Evolutionary conservation across 2,113 vertebrate species (phyloP).

Genomic region (Coturnix japonica): DNA sequence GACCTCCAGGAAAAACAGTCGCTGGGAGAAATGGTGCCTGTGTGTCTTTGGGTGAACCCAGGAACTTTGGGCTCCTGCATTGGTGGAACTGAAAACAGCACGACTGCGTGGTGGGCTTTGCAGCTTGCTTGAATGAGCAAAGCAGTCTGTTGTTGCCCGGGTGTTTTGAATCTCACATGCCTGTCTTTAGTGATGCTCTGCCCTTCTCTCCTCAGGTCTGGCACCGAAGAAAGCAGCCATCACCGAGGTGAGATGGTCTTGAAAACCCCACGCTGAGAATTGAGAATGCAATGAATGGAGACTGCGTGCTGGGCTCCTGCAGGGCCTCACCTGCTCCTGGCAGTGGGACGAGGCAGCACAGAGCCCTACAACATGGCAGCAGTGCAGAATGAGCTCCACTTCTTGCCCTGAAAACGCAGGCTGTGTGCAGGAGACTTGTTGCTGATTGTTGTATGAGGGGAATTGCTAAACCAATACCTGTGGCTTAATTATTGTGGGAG

Average conservation of each 20-base stretch:
- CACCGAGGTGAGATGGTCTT: constrained; percentile 72
- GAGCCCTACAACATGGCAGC: not conserved
- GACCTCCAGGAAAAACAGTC: not conserved
- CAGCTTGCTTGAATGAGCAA: not conserved
- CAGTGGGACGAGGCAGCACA: not conserved
- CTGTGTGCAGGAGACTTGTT: not conserved
- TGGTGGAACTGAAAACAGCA: not conserved
- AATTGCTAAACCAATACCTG: not conserved
- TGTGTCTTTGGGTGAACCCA: not conserved
- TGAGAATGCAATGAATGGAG: not conserved
- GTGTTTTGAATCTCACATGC: not conserved
- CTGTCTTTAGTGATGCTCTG: not conserved
- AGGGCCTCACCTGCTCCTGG: not conserved
- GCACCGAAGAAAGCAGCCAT: constrained; percentile 59
- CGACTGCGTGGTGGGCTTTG: not conserved
- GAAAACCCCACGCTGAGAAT: not conserved
- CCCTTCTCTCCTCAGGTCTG: constrained; percentile 64
- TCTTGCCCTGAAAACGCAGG: not conserved
- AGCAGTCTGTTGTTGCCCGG: not conserved
- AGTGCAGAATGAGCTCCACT: not conserved
- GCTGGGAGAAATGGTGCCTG: not conserved
- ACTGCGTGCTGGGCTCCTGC: rapidly evolving
- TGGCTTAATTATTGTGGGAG: not conserved
- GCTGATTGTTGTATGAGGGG: not conserved
- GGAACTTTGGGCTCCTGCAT: not conserved